phyloP scores from a whole-genome alignment of 1,140 invertebrate species.

The Drosophila teissieri region DNA sequence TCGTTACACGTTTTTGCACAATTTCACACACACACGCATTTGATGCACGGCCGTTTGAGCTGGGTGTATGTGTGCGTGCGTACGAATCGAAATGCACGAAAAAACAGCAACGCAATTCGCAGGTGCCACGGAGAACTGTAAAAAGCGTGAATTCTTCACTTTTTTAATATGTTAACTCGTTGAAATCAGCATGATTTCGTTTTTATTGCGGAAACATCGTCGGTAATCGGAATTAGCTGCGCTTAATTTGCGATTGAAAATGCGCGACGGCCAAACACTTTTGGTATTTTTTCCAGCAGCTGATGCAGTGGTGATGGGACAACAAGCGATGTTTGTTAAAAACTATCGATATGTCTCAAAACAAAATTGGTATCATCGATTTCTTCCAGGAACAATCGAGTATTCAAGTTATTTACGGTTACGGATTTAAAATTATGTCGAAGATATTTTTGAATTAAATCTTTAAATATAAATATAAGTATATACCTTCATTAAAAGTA shows the following conservation, averaged over 20 bases:
- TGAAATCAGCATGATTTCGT: background rate
- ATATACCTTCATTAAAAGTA: too few relatives aligned
- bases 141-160: background rate
- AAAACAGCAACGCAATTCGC: constrained; percentile 18
- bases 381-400: background rate
- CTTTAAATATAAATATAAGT: too few relatives aligned
- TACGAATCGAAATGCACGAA: constrained; percentile 40
- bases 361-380: too few relatives aligned
- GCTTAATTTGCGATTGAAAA: constrained; percentile 12
- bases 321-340: background rate
- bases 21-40: constrained; percentile 52
- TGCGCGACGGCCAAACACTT: constrained; percentile 9
- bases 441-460: too few relatives aligned
- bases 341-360: background rate
- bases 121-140: background rate
- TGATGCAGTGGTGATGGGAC: background rate
- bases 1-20: constrained; percentile 80
- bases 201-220: background rate
- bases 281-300: constrained; percentile 9
- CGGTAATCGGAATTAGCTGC: background rate
- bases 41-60: constrained; percentile 13
- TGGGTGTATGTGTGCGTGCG: constrained; percentile 23
- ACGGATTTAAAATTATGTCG: too few relatives aligned
- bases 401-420: background rate
- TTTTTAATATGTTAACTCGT: background rate